Base-by-base conservation (phyloP, 2,888 invertebrate genomes). In the Ichneumoninae sp. region DNA sequence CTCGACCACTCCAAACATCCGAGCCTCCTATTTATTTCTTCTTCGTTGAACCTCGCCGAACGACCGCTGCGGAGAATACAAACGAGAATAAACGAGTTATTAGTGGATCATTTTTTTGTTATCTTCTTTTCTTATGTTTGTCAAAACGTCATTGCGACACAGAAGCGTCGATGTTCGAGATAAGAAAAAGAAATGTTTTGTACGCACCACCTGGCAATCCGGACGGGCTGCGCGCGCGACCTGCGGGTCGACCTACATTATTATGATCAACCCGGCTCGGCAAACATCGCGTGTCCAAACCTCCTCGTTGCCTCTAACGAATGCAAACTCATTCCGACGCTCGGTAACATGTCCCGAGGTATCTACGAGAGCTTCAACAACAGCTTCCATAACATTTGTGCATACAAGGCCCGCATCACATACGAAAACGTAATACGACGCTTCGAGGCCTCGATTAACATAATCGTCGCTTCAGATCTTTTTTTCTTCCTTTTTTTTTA, bases 191-290 rank as follows among this genome's bases (percentile, higher is more conserved):
- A 68, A 62, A 44, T 62, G 19, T 50, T 75, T 70, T 36, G 26
- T 54, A 76, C 62, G 52, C 57, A 71, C 54, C 81, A 66, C n/a
- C 44, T 66, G 71, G 54, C 66, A 26, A 54, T 71, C 57, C 22
- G 47, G 60, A 33, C 16, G 6, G n/a, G 52, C 13, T 47, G 47
- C 16, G 33, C n/a, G 33, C 13, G 47, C 26, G 60, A 80, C 50
- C 72, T 78, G 82, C 62, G 68, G 74, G 62, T 74, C 78, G 78
- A 82, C 78, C 72, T 82, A 82, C 60, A 69, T 82, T 66, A 40
- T 19, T 68, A 44, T 78, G 68, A 82, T 16, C 65, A 30, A 33
- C 50, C 36, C 22, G 50, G 60, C 36, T 57, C 66, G n/a, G 36
- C 7, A 36, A 19, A 22, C 44, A 70, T 79, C 70, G 70, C 76